Evolutionary conservation across 2,888 invertebrate genomes (phyloP).

Genomic region (Spilarctia lutea): DNA sequence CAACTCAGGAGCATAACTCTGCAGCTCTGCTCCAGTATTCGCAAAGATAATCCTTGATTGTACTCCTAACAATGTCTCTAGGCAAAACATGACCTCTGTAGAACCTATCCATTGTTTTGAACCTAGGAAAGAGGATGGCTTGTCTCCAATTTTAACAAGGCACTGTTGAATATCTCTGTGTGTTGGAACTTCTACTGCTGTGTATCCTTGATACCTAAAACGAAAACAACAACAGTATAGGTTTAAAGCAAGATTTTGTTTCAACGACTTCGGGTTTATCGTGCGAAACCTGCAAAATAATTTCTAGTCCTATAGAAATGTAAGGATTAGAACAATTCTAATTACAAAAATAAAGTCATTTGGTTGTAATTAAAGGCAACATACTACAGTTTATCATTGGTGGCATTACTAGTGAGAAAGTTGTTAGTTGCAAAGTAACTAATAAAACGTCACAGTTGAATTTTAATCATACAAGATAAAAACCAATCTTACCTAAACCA

Average conservation of each 20-base stretch:
- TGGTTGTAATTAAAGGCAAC: background rate
- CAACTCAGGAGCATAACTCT: constrained; percentile 92
- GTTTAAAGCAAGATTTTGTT: background rate
- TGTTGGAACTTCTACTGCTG: constrained; percentile 91
- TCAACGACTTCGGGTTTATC: background rate
- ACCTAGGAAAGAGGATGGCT: constrained; percentile 94
- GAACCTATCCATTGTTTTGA: constrained; percentile 99
- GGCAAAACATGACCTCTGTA: constrained; percentile 97
- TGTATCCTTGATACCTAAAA: constrained; percentile 92
- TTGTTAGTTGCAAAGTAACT: background rate
- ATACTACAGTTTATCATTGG: background rate
- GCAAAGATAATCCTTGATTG: constrained; percentile 94
- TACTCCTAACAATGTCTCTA: constrained; percentile 93
- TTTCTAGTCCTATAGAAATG: too few species aligned
- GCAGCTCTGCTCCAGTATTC: constrained; percentile 94
- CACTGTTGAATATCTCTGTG: constrained; percentile 97
- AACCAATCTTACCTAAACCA: constrained; percentile 92
- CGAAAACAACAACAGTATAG: background rate
- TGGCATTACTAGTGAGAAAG: background rate
- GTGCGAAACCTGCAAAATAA: background rate
- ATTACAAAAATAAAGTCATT: background rate
- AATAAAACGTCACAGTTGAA: background rate
- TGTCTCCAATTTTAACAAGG: constrained; percentile 97
- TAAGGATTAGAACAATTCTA: too few species aligned
- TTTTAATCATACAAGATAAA: too few species aligned